These are phyloP conservation scores for Lepidochrysops patricia DNA, from an alignment of 2,888 invertebrate genomes.

Conservation along the genomic window DNA sequence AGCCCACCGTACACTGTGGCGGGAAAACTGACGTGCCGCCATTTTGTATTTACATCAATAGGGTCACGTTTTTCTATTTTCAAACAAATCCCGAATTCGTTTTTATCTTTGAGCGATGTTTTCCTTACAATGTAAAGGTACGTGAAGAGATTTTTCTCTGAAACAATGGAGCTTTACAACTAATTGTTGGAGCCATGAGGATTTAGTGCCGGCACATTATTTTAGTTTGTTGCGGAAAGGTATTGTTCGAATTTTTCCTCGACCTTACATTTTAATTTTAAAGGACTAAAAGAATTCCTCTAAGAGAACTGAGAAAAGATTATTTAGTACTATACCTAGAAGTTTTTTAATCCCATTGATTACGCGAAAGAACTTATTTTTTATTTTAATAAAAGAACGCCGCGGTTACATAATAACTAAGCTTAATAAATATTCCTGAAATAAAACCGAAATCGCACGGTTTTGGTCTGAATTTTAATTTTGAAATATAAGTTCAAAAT, in stretches of 20 bases:
- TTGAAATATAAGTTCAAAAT: too few relatives aligned
- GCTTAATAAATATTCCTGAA: too few relatives aligned
- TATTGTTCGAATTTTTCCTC: conserved; percentile 4
- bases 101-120: conserved; percentile 23
- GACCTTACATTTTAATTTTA: neutral
- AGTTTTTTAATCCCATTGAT: too few relatives aligned
- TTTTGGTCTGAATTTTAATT: too few relatives aligned
- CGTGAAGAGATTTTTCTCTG: conserved; percentile 11
- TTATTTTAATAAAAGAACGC: too few relatives aligned
- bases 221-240: conserved; percentile 12
- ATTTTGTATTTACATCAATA: conserved; percentile 52
- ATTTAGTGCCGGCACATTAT: conserved; percentile 8
- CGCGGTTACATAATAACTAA: too few relatives aligned
- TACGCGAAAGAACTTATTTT: too few relatives aligned
- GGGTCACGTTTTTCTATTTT: conserved; percentile 55
- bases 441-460: too few relatives aligned
- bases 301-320: neutral
- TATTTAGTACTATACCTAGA: neutral
- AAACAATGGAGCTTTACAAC: conserved; percentile 9
- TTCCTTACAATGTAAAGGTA: conserved; percentile 19
- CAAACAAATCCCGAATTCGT: conserved; percentile 42
- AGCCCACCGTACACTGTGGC: conserved; percentile 34
- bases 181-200: conserved; percentile 8
- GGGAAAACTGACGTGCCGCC: conserved; percentile 50
- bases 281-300: neutral